Percentiles rank a stretch among this genome's conserved stretches.
phyloP scores from a whole-genome alignment of 1,140 invertebrate genomes.

The Lordiphosa clarofinis region DNA sequence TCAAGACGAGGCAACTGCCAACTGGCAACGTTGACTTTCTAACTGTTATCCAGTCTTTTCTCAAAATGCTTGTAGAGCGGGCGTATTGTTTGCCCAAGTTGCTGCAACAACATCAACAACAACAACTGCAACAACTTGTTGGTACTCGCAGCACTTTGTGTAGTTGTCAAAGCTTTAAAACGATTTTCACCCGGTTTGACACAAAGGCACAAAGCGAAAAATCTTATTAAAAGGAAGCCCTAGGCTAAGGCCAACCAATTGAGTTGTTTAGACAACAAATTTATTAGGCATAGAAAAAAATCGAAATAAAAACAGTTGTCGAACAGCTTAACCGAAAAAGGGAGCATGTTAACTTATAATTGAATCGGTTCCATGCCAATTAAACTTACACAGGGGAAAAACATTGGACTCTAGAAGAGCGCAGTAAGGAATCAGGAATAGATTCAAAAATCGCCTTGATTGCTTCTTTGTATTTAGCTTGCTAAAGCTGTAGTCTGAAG shows the following conservation, averaged over 20 bases:
- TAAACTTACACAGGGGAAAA: too few species aligned
- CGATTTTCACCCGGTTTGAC: constrained; percentile 75
- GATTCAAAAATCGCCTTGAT: too few species aligned
- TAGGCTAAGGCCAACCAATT: constrained; percentile 43
- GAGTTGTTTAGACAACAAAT: constrained; percentile 61
- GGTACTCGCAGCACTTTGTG: constrained; percentile 23
- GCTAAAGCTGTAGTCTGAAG: too few species aligned
- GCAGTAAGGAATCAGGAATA: too few species aligned
- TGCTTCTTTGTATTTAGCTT: too few species aligned
- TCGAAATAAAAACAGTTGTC: too few species aligned
- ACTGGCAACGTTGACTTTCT: constrained; percentile 58
- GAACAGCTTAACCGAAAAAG: too few species aligned
- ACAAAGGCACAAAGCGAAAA: constrained; percentile 45
- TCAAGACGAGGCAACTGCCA: constrained; percentile 29
- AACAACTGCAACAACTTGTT: constrained; percentile 12
- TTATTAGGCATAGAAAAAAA: constrained; percentile 26
- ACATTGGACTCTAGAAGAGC: too few species aligned
- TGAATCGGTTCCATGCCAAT: too few species aligned
- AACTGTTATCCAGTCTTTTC: constrained; percentile 65
- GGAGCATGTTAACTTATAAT: too few species aligned
- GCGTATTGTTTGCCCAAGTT: constrained; percentile 61
- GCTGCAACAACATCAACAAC: constrained; percentile 17
- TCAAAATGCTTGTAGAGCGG: constrained; percentile 62
- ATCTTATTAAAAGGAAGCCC: constrained; percentile 59
- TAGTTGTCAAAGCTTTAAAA: constrained; percentile 72